phyloP scores from a whole-genome alignment of 1,140 invertebrate genomes.

The Caenorhabditis brenneri region DNA sequence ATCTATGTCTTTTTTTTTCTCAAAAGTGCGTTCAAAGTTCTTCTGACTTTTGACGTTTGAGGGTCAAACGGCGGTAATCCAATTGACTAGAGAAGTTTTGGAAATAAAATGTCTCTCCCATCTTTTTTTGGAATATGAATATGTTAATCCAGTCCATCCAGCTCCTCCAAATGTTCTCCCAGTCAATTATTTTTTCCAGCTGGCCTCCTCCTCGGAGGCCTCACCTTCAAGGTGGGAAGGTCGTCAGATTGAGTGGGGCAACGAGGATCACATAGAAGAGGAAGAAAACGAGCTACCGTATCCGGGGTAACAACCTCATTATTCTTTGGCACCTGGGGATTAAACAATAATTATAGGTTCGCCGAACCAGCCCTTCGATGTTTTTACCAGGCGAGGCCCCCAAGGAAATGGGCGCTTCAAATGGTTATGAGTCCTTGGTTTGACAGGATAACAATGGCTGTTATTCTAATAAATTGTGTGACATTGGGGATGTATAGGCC shows the following conservation, averaged over 20 bases:
- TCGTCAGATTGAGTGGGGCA: conserved; percentile 57
- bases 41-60: neutral
- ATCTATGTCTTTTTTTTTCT: neutral
- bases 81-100: neutral
- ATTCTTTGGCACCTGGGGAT: neutral
- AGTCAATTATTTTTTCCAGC: neutral
- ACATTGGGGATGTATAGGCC: conserved; percentile 97
- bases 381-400: conserved; percentile 83
- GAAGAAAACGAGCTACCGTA: conserved; percentile 60
- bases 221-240: conserved; percentile 59
- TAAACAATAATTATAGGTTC: conserved; percentile 55
- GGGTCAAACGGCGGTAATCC: neutral
- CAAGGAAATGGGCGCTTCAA: conserved; percentile 87
- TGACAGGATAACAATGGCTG: conserved; percentile 95
- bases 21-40: neutral
- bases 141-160: neutral
- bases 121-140: neutral
- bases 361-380: conserved; percentile 76
- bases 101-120: neutral
- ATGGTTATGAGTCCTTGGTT: conserved; percentile 99
- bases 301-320: conserved; percentile 57
- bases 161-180: neutral
- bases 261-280: conserved; percentile 58
- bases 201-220: conserved; percentile 45
- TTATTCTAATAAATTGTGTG: conserved; percentile 96